Evolutionary conservation across 2,113 vertebrate genomes (phyloP).

Genomic region (Tauraco erythrolophus): DNA sequence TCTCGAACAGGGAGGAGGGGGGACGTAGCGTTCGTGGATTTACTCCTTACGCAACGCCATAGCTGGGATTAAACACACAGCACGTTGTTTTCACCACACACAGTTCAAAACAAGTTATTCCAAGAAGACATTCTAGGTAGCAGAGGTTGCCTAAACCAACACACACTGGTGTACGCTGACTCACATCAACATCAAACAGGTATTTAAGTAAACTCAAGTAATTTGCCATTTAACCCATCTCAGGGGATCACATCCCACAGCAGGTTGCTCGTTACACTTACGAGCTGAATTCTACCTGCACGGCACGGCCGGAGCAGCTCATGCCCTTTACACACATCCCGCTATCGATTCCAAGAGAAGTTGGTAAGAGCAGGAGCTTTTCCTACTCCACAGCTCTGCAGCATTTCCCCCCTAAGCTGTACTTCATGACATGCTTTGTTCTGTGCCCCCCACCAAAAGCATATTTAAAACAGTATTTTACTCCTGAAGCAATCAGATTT

Average conservation of each 20-base stretch:
- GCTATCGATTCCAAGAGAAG: background rate
- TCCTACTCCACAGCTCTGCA: background rate
- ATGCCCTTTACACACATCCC: background rate
- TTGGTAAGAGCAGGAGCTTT: background rate
- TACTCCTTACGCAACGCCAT: background rate
- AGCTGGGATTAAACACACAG: background rate
- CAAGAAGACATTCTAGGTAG: background rate
- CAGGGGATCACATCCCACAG: background rate
- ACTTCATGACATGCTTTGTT: background rate
- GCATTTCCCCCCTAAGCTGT: background rate
- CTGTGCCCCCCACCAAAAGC: background rate
- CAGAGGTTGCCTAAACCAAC: background rate
- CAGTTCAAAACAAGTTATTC: background rate
- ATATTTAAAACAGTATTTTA: background rate
- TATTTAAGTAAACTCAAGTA: background rate
- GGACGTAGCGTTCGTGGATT: background rate
- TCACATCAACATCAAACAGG: rapidly evolving
- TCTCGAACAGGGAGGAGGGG: background rate
- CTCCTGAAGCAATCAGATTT: background rate
- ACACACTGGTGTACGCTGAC: rapidly evolving
- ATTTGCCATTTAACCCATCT: background rate
- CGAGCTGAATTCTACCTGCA: background rate
- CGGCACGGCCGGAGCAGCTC: background rate
- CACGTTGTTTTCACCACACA: background rate
- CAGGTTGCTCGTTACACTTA: background rate